Conservation (phyloP, 30 jellyfish, hydroid and myxozoan genomes). For the Mastigias papua region DNA sequence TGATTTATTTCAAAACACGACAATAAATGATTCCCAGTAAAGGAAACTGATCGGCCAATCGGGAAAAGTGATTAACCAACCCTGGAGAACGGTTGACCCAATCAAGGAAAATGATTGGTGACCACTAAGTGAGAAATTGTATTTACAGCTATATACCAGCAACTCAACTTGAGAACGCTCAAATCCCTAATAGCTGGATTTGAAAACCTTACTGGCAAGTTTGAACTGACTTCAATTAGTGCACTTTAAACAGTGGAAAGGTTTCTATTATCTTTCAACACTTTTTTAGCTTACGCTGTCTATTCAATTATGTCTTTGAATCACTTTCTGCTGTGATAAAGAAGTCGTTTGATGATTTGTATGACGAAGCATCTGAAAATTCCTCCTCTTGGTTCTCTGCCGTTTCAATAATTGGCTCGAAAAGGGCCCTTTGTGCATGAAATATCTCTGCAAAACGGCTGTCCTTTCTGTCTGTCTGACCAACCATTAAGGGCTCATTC, state of each 20-base stretch:
- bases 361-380: constrained; percentile 47
- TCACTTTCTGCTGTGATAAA: not conserved
- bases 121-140: no score
- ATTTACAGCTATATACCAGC: no score
- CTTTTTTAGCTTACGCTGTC: no score
- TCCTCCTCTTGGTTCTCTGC: constrained; percentile 46
- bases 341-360: constrained; percentile 46
- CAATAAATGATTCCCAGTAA: no score
- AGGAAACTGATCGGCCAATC: no score
- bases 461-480: constrained; percentile 44
- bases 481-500: constrained; percentile 22
- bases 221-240: constrained; percentile 26
- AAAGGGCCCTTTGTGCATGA: constrained; percentile 57
- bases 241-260: constrained; percentile 44
- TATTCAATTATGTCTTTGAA: no score
- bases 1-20: no score
- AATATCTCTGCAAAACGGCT: constrained; percentile 58
- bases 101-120: no score
- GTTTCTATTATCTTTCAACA: no score
- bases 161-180: no score
- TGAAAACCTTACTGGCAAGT: constrained; percentile 51
- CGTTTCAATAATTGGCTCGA: constrained; percentile 59
- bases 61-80: no score
- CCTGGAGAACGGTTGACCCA: no score
- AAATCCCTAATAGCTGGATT: constrained; percentile 31